A percentile compares a stretch with the other conserved stretches of the same genome.
Evolutionary conservation across 2,797 vertebrate genomes (phyloP).

Genomic region (Alcedo quadribrachys): DNA sequence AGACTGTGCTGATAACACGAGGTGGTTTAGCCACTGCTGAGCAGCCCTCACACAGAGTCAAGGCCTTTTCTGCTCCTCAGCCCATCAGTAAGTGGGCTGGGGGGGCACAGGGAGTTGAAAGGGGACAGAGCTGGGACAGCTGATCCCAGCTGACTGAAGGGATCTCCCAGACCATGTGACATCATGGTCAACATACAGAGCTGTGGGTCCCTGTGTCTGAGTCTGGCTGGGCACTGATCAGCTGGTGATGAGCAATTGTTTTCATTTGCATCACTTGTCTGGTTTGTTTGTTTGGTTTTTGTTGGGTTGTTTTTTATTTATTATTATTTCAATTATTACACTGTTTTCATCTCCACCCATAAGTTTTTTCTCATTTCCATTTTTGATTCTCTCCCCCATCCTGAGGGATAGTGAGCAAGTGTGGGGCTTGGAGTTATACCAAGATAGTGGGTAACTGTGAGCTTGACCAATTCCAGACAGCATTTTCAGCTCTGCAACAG

Average conservation of each 20-base stretch:
- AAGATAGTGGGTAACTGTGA: accelerated
- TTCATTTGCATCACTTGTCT: neutral
- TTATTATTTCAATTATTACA: neutral
- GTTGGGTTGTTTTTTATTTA: too few relatives aligned
- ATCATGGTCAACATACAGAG: too few relatives aligned
- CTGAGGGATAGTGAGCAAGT: neutral
- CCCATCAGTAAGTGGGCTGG: neutral
- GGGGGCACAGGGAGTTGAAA: neutral
- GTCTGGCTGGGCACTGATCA: neutral
- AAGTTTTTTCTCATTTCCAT: neutral
- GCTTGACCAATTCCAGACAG: neutral
- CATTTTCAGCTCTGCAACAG: too few relatives aligned
- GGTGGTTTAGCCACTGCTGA: too few relatives aligned
- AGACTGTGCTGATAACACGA: too few relatives aligned
- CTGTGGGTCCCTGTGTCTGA: too few relatives aligned
- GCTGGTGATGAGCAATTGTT: neutral
- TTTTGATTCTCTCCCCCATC: neutral
- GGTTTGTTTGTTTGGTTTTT: neutral
- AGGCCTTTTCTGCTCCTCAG: neutral
- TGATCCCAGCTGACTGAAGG: neutral
- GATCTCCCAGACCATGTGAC: neutral
- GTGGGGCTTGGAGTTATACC: neutral
- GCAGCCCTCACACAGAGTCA: too few relatives aligned
- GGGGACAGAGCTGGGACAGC: neutral
- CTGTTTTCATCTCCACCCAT: neutral